phyloP scores from a whole-genome alignment of 2,888 invertebrate species.

The Dolichopus griseipennis region DNA sequence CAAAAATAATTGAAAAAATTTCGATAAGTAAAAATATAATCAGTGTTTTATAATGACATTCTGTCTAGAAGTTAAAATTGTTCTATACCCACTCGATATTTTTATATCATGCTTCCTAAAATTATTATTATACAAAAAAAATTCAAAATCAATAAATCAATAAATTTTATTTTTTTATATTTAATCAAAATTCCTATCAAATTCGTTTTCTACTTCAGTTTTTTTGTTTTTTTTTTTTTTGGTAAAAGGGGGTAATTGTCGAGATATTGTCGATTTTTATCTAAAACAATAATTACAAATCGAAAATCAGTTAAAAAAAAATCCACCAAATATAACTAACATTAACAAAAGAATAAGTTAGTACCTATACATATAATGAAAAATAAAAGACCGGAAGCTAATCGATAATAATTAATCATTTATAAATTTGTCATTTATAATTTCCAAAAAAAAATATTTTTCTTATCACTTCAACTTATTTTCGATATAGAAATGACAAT shows the following conservation, averaged over 20 bases:
- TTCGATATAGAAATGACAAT: too few species aligned
- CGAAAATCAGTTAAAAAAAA: too few species aligned
- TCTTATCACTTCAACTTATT: too few species aligned
- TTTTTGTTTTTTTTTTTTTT: too few species aligned
- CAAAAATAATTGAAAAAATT: neutral
- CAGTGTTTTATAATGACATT: neutral
- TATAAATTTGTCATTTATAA: neutral
- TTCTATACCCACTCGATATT: neutral
- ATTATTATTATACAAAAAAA: too few species aligned
- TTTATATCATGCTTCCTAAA: too few species aligned
- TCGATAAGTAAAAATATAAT: neutral
- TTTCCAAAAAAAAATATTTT: neutral
- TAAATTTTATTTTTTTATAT: neutral
- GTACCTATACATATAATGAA: neutral
- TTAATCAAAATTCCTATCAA: neutral
- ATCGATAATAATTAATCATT: slow-evolving; percentile 6
- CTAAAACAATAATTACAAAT: neutral
- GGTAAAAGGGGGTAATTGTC: neutral
- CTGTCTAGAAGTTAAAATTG: neutral
- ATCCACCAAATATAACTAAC: too few species aligned
- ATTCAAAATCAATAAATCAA: neutral
- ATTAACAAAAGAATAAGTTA: too few species aligned
- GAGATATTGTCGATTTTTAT: neutral
- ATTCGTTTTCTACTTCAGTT: neutral
- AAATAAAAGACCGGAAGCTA: neutral